Conservation (phyloP, 2,888 invertebrate genomes). For the Agriotes lineatus region DNA sequence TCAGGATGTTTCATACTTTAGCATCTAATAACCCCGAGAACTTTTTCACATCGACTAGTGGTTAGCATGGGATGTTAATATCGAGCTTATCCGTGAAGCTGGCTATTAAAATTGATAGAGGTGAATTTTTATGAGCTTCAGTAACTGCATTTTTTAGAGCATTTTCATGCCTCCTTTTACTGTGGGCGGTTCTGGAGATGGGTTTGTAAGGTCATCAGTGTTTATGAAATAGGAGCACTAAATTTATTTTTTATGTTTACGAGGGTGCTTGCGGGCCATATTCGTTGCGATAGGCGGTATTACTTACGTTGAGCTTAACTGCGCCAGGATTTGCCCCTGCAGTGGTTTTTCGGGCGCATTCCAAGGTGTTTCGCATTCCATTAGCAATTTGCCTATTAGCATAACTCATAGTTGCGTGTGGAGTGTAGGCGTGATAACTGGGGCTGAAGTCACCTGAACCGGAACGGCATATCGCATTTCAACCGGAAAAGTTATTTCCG, state of each 20-base stretch:
- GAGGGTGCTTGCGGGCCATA: slow-evolving; percentile 6
- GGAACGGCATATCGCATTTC: slow-evolving; percentile 49
- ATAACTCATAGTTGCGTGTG: slow-evolving; percentile 39
- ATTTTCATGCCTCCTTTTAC: slow-evolving; percentile 10
- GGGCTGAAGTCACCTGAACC: slow-evolving; percentile 48
- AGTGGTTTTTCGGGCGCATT: background rate
- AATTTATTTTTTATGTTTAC: slow-evolving; percentile 30
- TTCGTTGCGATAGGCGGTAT: slow-evolving; percentile 1
- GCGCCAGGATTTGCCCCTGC: no score
- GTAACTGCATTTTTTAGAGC: slow-evolving; percentile 16
- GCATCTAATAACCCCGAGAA: background rate
- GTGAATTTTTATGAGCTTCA: slow-evolving; percentile 10
- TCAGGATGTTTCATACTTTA: background rate
- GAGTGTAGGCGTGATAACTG: slow-evolving; percentile 35
- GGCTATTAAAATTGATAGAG: slow-evolving; percentile 14
- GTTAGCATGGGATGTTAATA: slow-evolving; percentile 5
- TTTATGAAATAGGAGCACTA: slow-evolving; percentile 24
- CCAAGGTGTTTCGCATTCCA: slow-evolving; percentile 15
- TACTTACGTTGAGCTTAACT: background rate
- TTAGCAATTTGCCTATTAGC: slow-evolving; percentile 30
- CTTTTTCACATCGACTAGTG: background rate
- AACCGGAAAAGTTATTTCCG: slow-evolving; percentile 52
- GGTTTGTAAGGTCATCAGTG: slow-evolving; percentile 21
- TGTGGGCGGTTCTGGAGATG: slow-evolving; percentile 18
- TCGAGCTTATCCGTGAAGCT: slow-evolving; percentile 1